These are phyloP conservation scores for Pseudonaja textilis DNA, from an alignment of 2,113 vertebrate species.

Conservation along the genomic window DNA sequence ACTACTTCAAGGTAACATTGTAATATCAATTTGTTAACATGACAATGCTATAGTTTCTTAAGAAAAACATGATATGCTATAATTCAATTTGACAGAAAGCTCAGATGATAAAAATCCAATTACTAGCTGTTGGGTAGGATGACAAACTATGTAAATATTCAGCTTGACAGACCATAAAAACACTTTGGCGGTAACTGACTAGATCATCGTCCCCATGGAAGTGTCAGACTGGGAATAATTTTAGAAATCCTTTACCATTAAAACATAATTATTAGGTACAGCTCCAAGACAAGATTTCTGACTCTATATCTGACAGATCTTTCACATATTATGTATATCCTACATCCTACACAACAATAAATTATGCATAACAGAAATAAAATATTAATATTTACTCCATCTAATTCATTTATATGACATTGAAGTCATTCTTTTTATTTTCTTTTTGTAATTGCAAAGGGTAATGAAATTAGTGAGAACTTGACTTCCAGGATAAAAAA, in stretches of 20 bases:
- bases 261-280: conserved; percentile 15
- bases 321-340: not conserved
- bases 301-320: conserved; percentile 45
- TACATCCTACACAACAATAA: conserved; percentile 5
- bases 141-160: conserved; percentile 56
- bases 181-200: conserved; percentile 15
- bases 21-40: conserved; percentile 35
- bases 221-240: conserved; percentile 34
- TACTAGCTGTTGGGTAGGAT: conserved; percentile 34
- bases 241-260: conserved; percentile 41
- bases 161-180: conserved; percentile 38
- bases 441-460: not conserved
- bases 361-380: conserved; percentile 46
- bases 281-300: conserved; percentile 25
- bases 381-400: not conserved
- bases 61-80: conserved; percentile 31
- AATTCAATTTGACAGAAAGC: conserved; percentile 54
- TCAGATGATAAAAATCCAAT: conserved; percentile 50
- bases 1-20: conserved; percentile 35
- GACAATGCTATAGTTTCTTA: conserved; percentile 30
- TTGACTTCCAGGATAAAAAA: not conserved
- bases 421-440: not conserved
- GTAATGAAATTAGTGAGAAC: not conserved
- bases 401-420: not conserved
- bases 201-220: conserved; percentile 4